Percentiles rank a stretch among this genome's conserved stretches.
Conservation (phyloP, 2,797 vertebrate genomes). For the Lophius americanus region DNA sequence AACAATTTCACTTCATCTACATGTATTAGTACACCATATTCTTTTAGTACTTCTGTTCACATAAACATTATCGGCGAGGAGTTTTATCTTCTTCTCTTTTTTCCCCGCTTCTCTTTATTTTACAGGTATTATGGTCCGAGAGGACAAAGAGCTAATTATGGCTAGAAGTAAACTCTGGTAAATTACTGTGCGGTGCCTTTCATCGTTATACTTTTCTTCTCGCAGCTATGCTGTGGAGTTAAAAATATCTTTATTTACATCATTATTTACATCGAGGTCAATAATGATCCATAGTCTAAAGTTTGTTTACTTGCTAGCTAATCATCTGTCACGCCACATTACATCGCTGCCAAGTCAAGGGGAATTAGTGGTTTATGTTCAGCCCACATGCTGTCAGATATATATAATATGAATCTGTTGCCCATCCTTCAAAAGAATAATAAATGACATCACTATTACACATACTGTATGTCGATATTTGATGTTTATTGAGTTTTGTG, state of each 20-base stretch:
- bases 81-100: conserved; percentile 21
- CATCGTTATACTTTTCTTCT: neutral
- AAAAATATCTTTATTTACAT: conserved; percentile 15
- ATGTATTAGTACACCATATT: conserved; percentile 68
- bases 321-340: conserved; percentile 18
- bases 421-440: neutral
- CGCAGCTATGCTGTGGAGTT: neutral
- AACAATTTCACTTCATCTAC: conserved; percentile 80
- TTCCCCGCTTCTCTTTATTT: conserved; percentile 51
- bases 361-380: conserved; percentile 14
- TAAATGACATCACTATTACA: neutral
- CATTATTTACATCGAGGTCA: conserved; percentile 9
- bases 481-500: neutral
- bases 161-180: conserved; percentile 57
- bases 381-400: conserved; percentile 27
- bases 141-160: conserved; percentile 71
- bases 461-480: neutral
- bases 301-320: conserved; percentile 20
- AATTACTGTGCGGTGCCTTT: conserved; percentile 24
- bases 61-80: conserved; percentile 66
- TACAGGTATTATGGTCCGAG: conserved; percentile 70
- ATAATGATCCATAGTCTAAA: conserved; percentile 1
- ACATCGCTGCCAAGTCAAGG: conserved; percentile 3
- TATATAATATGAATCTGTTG: conserved; percentile 3
- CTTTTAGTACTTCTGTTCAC: conserved; percentile 58